A percentile compares a stretch with the other conserved stretches of the same genome.
Conservation (phyloP, 2,888 invertebrate species). For the Teinopalpus imperialis region DNA sequence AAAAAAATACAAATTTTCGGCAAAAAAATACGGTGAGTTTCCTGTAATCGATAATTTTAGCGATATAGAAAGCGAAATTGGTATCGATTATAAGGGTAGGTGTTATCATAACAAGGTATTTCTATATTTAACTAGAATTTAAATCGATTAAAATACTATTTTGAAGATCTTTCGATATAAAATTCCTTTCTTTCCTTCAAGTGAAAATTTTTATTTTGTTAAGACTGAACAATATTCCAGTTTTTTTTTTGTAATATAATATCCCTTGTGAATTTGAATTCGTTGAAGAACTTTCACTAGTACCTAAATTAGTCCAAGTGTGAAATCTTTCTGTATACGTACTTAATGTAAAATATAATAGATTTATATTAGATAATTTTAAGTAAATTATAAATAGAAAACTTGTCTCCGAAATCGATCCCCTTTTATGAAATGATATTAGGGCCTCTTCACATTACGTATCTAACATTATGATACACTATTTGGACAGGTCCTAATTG, state of each 20-base stretch:
- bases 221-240: conserved; percentile 79
- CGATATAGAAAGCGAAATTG: conserved; percentile 73
- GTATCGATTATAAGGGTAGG: conserved; percentile 67
- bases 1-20: conserved; percentile 38
- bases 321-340: conserved; percentile 81
- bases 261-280: conserved; percentile 49
- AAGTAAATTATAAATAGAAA: conserved; percentile 76
- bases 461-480: conserved; percentile 30
- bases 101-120: conserved; percentile 66
- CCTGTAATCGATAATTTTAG: conserved; percentile 76
- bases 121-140: conserved; percentile 69
- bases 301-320: conserved; percentile 76
- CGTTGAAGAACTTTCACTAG: conserved; percentile 58
- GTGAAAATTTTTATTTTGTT: conserved; percentile 65
- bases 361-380: conserved; percentile 80
- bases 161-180: conserved; percentile 43
- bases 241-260: conserved; percentile 62
- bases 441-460: conserved; percentile 62
- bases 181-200: conserved; percentile 47
- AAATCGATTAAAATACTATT: conserved; percentile 57
- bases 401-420: conserved; percentile 65
- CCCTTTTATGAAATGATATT: conserved; percentile 33
- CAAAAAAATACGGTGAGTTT: conserved; percentile 70
- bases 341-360: conserved; percentile 81
- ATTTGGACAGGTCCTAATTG: conserved; percentile 51